Percentiles rank a stretch among this genome's conserved stretches.
Evolutionary conservation across 1,140 invertebrate species (phyloP).

Genomic region (Harpegnathos saltator): DNA sequence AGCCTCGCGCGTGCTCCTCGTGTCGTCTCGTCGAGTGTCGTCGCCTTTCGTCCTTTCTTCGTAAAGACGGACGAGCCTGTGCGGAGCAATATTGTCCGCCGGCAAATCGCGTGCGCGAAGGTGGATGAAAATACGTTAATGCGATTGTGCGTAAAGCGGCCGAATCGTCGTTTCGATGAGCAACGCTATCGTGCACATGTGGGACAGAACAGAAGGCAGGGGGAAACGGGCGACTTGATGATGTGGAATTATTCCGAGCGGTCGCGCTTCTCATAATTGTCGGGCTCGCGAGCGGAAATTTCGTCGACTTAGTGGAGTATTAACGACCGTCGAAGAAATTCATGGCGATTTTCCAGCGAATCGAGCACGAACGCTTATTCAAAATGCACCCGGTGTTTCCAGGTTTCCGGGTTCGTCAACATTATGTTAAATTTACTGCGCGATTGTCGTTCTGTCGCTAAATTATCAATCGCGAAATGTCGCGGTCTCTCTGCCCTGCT

Average conservation of each 20-base stretch:
- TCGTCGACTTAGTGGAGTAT: too few relatives aligned
- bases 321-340: not conserved
- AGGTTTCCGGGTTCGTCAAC: not conserved
- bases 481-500: too few relatives aligned
- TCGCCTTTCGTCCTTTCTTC: not conserved
- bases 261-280: too few relatives aligned
- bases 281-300: not conserved
- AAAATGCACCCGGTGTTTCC: not conserved
- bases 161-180: too few relatives aligned
- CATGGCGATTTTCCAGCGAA: not conserved
- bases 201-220: too few relatives aligned
- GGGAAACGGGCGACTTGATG: not conserved
- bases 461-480: too few relatives aligned
- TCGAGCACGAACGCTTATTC: not conserved
- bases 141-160: too few relatives aligned
- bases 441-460: too few relatives aligned
- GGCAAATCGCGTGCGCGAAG: too few relatives aligned
- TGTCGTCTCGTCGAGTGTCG: not conserved
- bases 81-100: constrained; percentile 10
- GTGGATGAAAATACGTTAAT: too few relatives aligned
- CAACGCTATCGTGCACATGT: too few relatives aligned
- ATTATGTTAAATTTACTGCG: not conserved
- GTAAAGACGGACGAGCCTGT: too few relatives aligned
- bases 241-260: not conserved
- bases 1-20: not conserved